phyloP scores from a whole-genome alignment of 2,888 invertebrate species.

The Balanococcus diminutus region DNA sequence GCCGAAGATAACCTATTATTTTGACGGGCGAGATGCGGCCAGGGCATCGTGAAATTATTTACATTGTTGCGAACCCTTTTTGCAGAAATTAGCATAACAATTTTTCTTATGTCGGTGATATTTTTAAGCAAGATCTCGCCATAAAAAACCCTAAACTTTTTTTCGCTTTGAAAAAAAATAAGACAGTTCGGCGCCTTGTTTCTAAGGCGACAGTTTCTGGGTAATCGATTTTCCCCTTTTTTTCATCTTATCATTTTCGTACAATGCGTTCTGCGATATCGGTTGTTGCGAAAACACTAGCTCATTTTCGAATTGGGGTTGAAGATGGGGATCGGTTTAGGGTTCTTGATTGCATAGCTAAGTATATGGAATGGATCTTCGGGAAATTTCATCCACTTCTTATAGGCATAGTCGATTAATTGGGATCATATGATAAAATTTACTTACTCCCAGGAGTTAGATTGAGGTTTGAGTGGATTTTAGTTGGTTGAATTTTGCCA shows the following conservation, averaged over 20 bases:
- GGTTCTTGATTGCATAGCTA: background rate
- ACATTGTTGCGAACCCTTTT: constrained; percentile 36
- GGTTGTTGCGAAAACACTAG: background rate
- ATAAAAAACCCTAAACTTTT: background rate
- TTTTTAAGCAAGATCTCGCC: background rate
- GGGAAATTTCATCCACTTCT: background rate
- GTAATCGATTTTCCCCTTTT: constrained; percentile 46
- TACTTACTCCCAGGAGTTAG: too few relatives aligned
- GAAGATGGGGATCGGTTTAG: background rate
- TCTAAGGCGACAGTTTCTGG: constrained; percentile 51
- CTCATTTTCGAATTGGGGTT: background rate
- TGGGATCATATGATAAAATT: background rate
- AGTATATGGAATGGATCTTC: background rate
- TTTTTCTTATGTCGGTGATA: constrained; percentile 27
- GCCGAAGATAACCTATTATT: background rate
- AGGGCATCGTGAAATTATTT: background rate
- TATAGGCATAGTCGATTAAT: background rate
- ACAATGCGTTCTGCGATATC: constrained; percentile 7
- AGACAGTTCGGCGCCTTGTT: constrained; percentile 47
- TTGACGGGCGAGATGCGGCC: background rate
- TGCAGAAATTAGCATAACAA: constrained; percentile 37
- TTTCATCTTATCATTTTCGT: constrained; percentile 41
- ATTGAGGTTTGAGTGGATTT: background rate
- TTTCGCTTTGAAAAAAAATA: constrained; percentile 9
- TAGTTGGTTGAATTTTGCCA: background rate